phyloP scores from a whole-genome alignment of 2,797 vertebrate genomes.

The Chrosomus eos region DNA sequence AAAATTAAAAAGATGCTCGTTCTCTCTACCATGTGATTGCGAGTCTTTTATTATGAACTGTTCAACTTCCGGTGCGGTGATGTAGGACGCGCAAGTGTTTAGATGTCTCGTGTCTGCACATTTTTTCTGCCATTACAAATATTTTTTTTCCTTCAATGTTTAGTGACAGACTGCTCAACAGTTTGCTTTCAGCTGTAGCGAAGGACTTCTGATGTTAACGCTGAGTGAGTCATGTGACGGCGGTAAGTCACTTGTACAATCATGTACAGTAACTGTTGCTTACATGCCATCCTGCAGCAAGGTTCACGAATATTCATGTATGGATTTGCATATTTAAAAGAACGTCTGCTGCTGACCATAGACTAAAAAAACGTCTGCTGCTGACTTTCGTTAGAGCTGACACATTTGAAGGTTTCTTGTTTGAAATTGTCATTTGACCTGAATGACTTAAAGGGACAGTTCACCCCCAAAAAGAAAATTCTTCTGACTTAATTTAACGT shows the following conservation, averaged over 20 bases:
- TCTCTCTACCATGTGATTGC: background rate
- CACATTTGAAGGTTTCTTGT: background rate
- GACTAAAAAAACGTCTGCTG: background rate
- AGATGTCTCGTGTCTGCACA: background rate
- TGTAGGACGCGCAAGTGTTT: background rate
- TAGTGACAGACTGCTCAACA: background rate
- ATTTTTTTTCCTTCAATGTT: rapidly evolving
- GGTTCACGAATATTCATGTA: background rate
- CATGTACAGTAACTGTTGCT: background rate
- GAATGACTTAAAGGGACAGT: background rate
- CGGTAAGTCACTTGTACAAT: background rate
- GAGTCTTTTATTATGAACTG: constrained; percentile 27
- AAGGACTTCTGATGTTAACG: background rate
- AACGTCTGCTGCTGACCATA: background rate
- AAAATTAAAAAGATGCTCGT: background rate
- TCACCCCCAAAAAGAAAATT: background rate
- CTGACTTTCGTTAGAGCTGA: background rate
- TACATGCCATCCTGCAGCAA: background rate
- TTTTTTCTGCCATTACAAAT: background rate
- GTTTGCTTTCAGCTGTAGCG: too few species aligned
- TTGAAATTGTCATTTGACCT: background rate
- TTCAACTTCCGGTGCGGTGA: constrained; percentile 13
- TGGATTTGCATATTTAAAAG: background rate
- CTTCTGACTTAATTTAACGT: background rate
- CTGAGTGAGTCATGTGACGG: constrained; percentile 3